Conservation (phyloP, 2,113 vertebrate species). For the Sapayoa aenigma region DNA sequence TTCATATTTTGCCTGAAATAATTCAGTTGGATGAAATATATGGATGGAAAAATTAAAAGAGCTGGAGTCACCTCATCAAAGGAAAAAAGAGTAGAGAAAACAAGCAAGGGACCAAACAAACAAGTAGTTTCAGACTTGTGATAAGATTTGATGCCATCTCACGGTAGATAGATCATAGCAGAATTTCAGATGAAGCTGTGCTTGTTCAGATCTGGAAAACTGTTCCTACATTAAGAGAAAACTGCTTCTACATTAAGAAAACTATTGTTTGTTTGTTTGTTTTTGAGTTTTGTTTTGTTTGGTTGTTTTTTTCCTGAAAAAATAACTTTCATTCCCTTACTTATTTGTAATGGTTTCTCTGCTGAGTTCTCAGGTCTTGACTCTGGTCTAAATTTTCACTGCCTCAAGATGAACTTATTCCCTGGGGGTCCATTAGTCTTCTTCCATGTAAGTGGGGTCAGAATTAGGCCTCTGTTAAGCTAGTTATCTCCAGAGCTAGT, state of each 20-base stretch:
- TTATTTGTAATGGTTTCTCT: not conserved
- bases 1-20: not conserved
- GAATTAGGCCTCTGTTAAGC: conserved; percentile 2
- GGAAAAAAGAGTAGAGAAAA: not conserved
- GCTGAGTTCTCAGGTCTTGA: not conserved
- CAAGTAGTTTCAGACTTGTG: not conserved
- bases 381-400: conserved; percentile 27
- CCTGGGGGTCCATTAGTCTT: not conserved
- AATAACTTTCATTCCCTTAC: not conserved
- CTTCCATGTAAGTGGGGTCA: conserved; percentile 14
- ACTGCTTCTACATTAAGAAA: not conserved
- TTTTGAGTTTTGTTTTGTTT: not conserved
- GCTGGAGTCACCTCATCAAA: not conserved
- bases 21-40: not conserved
- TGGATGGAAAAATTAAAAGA: not conserved
- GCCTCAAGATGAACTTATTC: not conserved
- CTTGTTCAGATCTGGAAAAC: not conserved
- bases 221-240: not conserved
- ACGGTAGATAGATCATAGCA: not conserved
- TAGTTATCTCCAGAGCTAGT: not conserved
- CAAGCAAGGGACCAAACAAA: not conserved
- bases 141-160: not conserved
- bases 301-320: not conserved
- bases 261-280: not conserved
- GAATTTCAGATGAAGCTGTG: not conserved